Percentiles rank a stretch among this genome's conserved stretches.
phyloP scores from a whole-genome alignment of 2,888 invertebrate species.

The Meteorus colon region DNA sequence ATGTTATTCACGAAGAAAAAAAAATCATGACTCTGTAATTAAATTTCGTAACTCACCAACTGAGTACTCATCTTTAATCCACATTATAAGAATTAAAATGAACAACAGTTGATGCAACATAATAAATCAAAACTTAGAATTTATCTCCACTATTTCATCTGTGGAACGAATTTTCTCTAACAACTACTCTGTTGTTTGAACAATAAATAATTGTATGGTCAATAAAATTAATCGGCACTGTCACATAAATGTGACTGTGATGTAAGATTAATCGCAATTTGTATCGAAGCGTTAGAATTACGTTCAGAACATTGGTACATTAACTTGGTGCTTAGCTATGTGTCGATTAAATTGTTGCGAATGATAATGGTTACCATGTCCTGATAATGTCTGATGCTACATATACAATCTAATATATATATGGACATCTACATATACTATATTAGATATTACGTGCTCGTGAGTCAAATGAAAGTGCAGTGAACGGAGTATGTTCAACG shows the following conservation, averaged over 20 bases:
- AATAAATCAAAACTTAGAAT: no score
- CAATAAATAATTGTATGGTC: neutral
- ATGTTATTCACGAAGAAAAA: no score
- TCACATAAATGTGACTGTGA: neutral
- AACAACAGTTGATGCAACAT: no score
- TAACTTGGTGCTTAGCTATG: slow-evolving; percentile 29
- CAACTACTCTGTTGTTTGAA: neutral
- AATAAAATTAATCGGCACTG: neutral
- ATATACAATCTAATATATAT: slow-evolving; percentile 13
- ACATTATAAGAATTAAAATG: no score
- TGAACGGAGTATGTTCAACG: slow-evolving; percentile 36
- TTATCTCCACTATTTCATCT: no score
- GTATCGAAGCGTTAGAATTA: slow-evolving; percentile 35
- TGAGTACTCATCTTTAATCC: no score
- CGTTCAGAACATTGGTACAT: slow-evolving; percentile 30
- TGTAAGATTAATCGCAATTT: slow-evolving; percentile 20
- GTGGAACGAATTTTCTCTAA: no score
- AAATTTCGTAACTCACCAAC: no score
- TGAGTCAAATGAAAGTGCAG: slow-evolving; percentile 40
- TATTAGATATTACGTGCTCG: slow-evolving; percentile 31
- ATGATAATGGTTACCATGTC: slow-evolving; percentile 37
- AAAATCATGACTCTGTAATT: no score
- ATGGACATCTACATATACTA: neutral
- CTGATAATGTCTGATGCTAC: slow-evolving; percentile 24
- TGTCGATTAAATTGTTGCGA: slow-evolving; percentile 39